Base-by-base conservation (phyloP, 2,113 vertebrate species). In the Thomomys bottae region DNA sequence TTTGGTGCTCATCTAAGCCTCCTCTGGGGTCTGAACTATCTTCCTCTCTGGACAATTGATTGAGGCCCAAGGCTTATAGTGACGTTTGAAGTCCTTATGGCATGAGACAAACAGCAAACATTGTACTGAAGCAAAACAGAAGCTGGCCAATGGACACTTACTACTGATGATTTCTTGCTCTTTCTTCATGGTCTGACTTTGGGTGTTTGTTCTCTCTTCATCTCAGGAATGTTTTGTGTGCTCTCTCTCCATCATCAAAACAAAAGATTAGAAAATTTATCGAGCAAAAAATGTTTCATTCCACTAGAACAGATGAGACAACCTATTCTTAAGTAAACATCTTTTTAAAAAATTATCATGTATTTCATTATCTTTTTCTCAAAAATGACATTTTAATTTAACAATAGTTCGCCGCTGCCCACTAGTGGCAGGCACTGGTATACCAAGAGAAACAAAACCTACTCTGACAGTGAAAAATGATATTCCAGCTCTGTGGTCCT, bases 101-200 rank as follows among this genome's bases (percentile, higher is more conserved):
- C 10, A 20, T 34, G 11, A 68, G 32, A 45, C 42, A 15, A 42
- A 40, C 17, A 11, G 57, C 5, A 23, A 81, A 3, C 30, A 6
- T 8, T 8, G 21, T 57, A 32, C 1, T n/a, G 64, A 64, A n/a
- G 70, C 80, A 36, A 64, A 82, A 34, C 2, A n/a, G 66, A 59
- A 73, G 36, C n/a, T 87, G 40, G 57, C 1, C 20, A 14, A 4
- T 1, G 32, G 54, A 12, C 14, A 4, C 30, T 23, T 24, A 23
- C 6, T 38, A 3, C 9, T 32, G 28, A 59, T 30, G 54, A 34
- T 9, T 30, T 26, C n/a, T 72, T 8, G 2, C 4, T 12, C 8
- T 36, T 49, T n/a, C 0, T 0, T 0, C 10, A 14, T 0, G 38
- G 0, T 38, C 32, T 26, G 57, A 32, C 8, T 1, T 36, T 54